Evolutionary conservation across 92 coral and sea anemone species (phyloP), one percentile per base, ranked within the genome.

Genomic region (Paramuricea clavata): DNA sequence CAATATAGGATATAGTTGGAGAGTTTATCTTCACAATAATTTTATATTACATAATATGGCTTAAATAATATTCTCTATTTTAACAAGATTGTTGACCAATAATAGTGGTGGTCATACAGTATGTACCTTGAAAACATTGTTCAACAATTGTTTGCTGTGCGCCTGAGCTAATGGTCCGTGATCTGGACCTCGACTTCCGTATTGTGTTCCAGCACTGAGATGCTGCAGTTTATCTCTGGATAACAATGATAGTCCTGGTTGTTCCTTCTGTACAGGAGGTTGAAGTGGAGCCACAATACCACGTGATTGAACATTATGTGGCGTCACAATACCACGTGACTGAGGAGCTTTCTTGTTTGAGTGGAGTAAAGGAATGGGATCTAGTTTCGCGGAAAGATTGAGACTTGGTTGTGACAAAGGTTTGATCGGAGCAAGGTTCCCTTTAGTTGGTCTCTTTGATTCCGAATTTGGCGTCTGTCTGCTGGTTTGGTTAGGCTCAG

Each of bases 251-350:
- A 16, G 13, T 23, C 17, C 28, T 5, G 27, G 28, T 73, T 73
- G 57, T 23, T 73, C 32, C 54, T 73, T 49, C 15, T 19, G 85
- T 34, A 90, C 83, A 30, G 95, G 90, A 6, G 98, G 91, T 47
- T 89, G 91, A 1, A 95, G 92, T 23, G 95, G 94, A 0, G 95
- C 93, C 50, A 94, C 81, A 32, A 85, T 69, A 13, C 96, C 98
- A 34, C 96, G 86, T 23, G 94, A 89, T 35, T 87, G 44, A 39
- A 39, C 10, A 39, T 39, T 39, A 10, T 39, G 87, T 25, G 93
- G 77, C 49, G 67, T 21, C 6, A n/a, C 12, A 1, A 15, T 33
- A 32, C n/a, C 43, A 54, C 23, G 10, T 28, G 19, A 32, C 26
- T 50, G 21, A 76, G 23, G 3, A 3, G 26, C 26, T 54, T 74